phyloP scores from a whole-genome alignment of 2,797 vertebrate genomes.

The Sebastes umbrosus region DNA sequence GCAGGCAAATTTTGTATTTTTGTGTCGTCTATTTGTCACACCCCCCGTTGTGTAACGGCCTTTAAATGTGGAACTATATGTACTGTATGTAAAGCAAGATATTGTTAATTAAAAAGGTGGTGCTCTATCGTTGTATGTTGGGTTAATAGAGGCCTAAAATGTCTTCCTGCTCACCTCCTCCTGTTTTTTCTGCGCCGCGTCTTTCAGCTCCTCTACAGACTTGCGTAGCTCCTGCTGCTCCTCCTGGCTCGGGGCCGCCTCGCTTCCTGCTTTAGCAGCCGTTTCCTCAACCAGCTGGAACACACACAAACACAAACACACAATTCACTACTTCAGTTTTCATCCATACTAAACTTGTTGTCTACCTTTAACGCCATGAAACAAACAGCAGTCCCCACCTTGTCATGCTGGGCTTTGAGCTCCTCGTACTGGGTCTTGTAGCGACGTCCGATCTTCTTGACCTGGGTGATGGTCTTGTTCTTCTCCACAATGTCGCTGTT shows the following conservation, averaged over 20 bases:
- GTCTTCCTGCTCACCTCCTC: conserved; percentile 80
- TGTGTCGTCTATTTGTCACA: too few relatives aligned
- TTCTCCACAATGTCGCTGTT: conserved; percentile 92
- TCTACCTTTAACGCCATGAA: background rate
- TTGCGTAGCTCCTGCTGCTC: conserved; percentile 86
- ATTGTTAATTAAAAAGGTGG: background rate
- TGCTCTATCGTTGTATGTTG: background rate
- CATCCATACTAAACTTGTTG: rapidly evolving
- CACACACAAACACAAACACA: background rate
- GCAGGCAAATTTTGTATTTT: too few relatives aligned
- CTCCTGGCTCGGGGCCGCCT: conserved; percentile 79
- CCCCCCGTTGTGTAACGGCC: too few relatives aligned
- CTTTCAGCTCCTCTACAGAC: conserved; percentile 75
- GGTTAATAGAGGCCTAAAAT: background rate
- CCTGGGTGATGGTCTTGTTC: conserved; percentile 94
- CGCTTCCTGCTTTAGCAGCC: conserved; percentile 69
- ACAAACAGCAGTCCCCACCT: conserved; percentile 76
- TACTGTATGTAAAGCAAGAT: background rate
- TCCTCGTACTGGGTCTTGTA: conserved; percentile 99
- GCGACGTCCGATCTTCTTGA: conserved; percentile 97
- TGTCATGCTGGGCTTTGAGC: conserved; percentile 93
- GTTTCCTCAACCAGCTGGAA: conserved; percentile 82
- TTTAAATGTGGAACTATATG: background rate
- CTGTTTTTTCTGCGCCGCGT: conserved; percentile 82
- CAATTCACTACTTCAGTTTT: background rate